Evolutionary conservation across 2,797 vertebrate genomes (phyloP), one percentile per base, ranked within the genome.

Genomic region (Myotis daubentonii): DNA sequence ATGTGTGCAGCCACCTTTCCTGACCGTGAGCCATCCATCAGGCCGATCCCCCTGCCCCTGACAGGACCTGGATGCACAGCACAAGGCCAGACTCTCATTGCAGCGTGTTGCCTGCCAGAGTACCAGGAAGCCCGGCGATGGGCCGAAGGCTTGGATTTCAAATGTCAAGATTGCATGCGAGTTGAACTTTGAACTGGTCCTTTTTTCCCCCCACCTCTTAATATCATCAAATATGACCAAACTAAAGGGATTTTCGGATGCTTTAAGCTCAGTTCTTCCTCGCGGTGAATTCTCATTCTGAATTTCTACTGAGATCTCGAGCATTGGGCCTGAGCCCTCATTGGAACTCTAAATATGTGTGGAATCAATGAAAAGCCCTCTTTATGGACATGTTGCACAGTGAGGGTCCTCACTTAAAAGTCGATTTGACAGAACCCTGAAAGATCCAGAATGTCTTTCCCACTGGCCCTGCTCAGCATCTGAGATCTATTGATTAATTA

Each of bases 1-100:
- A 74, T 75, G 44, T 86, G 93, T 88, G 85, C 86, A 94, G 85
- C 75, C 78, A 93, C 93, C 89, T 97, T 95, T 96, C 47, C 92
- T 2, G 53, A 93, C 90, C 55, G 2, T n/a, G 53, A 91, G 91
- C 78, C 70, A 86, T 94, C 72, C 75, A 86, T 97, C 95, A 97
- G 62, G 25, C 71, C 83, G 30, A 53, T 55, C 38, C n/a, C 79
- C 78, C 41, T 33, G 5, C 8, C 62, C 71, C 53, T 75, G 94
- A 19, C 11, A 93, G 83, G 41, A 12, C 44, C 47, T 47, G 71
- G 60, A 44, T 76, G 44, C 66, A 80, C 47, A 23, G 41, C 71
- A 10, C 5, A 30, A 17, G 62, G 47, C 23, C 2, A 8, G 25
- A 30, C 11, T 81, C 30, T 62, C 20, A 47, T 41, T 38, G 30